A percentile compares a stretch with the other conserved stretches of the same genome.
These are phyloP conservation scores for Desoria tigrina DNA, from an alignment of 2,888 invertebrate genomes.

Conservation along the genomic window DNA sequence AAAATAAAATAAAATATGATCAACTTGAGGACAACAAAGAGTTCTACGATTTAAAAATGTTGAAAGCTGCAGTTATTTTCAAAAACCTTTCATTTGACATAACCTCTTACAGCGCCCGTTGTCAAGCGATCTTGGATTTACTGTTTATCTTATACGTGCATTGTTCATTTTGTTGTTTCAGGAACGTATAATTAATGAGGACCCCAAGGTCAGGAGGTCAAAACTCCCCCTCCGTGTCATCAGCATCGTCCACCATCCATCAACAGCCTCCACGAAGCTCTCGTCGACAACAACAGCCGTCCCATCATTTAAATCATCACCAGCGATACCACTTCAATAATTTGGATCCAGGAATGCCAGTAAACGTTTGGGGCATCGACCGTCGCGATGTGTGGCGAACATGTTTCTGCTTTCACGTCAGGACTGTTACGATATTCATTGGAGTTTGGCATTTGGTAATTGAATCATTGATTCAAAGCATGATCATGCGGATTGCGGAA, in stretches of 20 bases:
- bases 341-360: conserved; percentile 46
- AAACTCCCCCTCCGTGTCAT: conserved; percentile 28
- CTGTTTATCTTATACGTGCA: too few relatives aligned
- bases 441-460: conserved; percentile 84
- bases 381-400: conserved; percentile 76
- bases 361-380: conserved; percentile 58
- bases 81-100: too few relatives aligned
- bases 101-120: too few relatives aligned
- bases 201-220: conserved; percentile 37
- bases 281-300: background rate
- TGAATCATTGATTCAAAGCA: too few relatives aligned
- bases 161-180: too few relatives aligned
- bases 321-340: conserved; percentile 28
- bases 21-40: too few relatives aligned
- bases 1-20: too few relatives aligned
- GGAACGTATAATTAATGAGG: conserved; percentile 31
- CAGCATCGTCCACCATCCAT: conserved; percentile 29
- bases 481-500: background rate
- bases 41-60: too few relatives aligned
- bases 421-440: conserved; percentile 76
- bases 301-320: background rate
- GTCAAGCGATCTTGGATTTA: too few relatives aligned
- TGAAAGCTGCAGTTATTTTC: too few relatives aligned
- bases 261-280: conserved; percentile 21
- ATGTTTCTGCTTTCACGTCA: conserved; percentile 78